Conservation (phyloP, 35 echinoderm and acorn worm species). For the Apostichopus japonicus region DNA sequence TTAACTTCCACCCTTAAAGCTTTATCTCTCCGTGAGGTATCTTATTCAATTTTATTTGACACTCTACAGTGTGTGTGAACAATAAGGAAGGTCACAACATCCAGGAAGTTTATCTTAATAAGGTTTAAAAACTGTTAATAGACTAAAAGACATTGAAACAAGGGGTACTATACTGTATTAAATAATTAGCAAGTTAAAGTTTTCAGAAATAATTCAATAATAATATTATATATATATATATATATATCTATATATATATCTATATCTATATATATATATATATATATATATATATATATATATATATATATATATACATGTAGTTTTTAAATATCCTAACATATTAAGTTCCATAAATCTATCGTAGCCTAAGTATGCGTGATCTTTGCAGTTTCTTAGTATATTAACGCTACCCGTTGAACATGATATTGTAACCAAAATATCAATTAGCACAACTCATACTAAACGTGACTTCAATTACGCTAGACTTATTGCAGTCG, state of each 20-base stretch:
- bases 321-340: not conserved
- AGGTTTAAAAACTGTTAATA: no score
- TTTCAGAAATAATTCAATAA: not conserved
- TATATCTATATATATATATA: not conserved
- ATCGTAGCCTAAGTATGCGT: not conserved
- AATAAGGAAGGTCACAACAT: no score
- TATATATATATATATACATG: not conserved
- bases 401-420: not conserved
- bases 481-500: conserved; percentile 1
- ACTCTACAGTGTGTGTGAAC: no score
- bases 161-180: no score
- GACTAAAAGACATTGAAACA: no score
- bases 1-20: no score
- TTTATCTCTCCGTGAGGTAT: no score
- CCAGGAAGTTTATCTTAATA: no score
- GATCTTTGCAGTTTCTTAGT: not conserved
- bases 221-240: not conserved
- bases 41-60: no score
- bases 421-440: not conserved
- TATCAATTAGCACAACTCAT: conserved; percentile 5
- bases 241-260: no score
- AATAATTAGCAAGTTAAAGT: no score
- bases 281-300: not conserved
- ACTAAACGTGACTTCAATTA: not conserved
- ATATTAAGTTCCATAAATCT: conserved; percentile 11